Percentiles rank a stretch among this genome's conserved stretches.
Conservation (phyloP, 2,888 invertebrate species). For the Synergus umbraculus region DNA sequence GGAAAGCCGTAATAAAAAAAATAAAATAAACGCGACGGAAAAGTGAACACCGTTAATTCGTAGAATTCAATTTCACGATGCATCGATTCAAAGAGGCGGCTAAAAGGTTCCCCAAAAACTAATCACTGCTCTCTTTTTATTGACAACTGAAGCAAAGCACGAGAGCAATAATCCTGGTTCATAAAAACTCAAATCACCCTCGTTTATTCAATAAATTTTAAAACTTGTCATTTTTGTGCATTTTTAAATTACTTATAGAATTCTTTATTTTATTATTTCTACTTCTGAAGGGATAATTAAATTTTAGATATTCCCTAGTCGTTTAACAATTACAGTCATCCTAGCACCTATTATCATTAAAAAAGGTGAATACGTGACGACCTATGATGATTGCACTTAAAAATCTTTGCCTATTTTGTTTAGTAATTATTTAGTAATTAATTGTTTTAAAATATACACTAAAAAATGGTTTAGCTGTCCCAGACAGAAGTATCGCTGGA, state of each 20-base stretch:
- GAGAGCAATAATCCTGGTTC: conserved; percentile 1
- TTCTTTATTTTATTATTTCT: no score
- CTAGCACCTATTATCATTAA: no score
- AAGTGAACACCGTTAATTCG: conserved; percentile 33
- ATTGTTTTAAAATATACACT: no score
- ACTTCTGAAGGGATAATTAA: no score
- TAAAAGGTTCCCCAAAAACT: conserved; percentile 21
- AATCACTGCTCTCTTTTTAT: conserved; percentile 15
- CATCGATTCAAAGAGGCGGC: conserved; percentile 17
- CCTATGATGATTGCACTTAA: no score
- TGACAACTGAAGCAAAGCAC: neutral
- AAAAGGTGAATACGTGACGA: no score
- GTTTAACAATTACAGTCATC: no score
- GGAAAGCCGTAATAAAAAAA: conserved; percentile 14
- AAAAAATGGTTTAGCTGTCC: no score
- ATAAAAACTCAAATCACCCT: neutral
- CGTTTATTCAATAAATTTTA: neutral
- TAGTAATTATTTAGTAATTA: no score
- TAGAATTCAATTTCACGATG: conserved; percentile 28
- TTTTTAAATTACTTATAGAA: neutral
- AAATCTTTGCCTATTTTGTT: no score
- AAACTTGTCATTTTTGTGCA: neutral
- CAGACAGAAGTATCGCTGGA: no score
- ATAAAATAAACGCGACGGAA: neutral
- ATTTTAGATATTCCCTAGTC: no score